Conservation (phyloP, 1,140 invertebrate species). For the Aphidius gifuensis region DNA sequence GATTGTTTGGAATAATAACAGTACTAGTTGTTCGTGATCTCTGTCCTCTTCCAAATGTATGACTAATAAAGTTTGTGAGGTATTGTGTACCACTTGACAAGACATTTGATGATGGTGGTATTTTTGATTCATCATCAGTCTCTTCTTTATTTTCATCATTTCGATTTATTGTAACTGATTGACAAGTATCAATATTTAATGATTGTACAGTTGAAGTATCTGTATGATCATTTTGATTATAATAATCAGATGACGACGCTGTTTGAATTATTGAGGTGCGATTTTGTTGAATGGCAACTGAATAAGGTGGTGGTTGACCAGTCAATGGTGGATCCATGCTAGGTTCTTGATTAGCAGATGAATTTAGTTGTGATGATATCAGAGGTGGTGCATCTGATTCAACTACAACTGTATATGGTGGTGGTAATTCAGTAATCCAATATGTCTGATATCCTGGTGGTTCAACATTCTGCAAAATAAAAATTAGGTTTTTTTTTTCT, state of each 20-base stretch:
- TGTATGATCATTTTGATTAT: background rate
- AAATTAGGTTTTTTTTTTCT: background rate
- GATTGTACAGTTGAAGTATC: background rate
- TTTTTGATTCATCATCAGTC: background rate
- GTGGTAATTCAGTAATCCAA: constrained; percentile 35
- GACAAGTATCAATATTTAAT: background rate
- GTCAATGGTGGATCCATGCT: background rate
- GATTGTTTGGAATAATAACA: too few species aligned
- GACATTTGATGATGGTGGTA: background rate
- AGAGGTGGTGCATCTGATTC: constrained; percentile 2
- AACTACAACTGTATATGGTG: constrained; percentile 30
- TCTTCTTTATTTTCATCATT: constrained; percentile 11
- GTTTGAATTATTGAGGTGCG: background rate
- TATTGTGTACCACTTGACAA: constrained; percentile 18
- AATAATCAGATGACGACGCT: too few species aligned
- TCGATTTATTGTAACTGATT: background rate
- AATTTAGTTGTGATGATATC: background rate
- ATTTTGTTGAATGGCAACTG: constrained; percentile 22
- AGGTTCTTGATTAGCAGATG: constrained; percentile 10
- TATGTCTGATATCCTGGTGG: constrained; percentile 34
- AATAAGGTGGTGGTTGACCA: constrained; percentile 29
- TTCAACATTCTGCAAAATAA: constrained; percentile 26
- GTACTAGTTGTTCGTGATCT: background rate
- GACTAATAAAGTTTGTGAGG: constrained; percentile 19
- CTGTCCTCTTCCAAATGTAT: constrained; percentile 17